Conservation (phyloP, 2,888 invertebrate species). For the Tortrix viridana region DNA sequence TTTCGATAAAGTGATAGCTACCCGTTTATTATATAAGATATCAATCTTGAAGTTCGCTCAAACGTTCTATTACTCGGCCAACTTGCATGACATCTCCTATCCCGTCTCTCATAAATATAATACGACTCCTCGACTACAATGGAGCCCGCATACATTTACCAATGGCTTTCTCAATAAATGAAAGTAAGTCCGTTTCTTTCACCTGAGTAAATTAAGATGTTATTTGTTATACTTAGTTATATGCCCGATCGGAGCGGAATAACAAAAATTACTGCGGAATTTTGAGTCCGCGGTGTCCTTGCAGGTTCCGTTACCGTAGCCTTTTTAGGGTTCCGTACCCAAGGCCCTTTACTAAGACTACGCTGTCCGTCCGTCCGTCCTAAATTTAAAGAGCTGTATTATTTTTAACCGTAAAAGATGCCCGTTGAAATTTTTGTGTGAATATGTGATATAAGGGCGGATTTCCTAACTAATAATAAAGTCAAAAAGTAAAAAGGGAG, state of each 20-base stretch:
- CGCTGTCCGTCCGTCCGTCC: no score
- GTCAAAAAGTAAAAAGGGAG: no score
- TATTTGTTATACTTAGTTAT: slow-evolving; percentile 27
- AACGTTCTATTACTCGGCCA: no score
- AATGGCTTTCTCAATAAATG: slow-evolving; percentile 55
- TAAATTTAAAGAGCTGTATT: no score
- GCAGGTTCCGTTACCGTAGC: background rate
- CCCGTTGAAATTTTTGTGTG: no score
- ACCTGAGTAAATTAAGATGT: slow-evolving; percentile 36
- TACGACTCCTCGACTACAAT: slow-evolving; percentile 51
- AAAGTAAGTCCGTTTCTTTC: slow-evolving; percentile 54
- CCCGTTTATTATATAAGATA: no score
- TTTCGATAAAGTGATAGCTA: no score
- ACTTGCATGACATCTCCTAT: slow-evolving; percentile 13
- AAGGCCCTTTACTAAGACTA: no score
- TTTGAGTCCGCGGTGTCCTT: slow-evolving; percentile 16
- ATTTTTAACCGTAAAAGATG: no score
- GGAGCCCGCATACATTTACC: slow-evolving; percentile 51
- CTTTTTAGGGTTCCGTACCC: background rate
- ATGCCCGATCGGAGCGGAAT: slow-evolving; percentile 26
- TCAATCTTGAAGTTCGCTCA: no score
- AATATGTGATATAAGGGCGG: no score
- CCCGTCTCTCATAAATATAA: slow-evolving; percentile 42
- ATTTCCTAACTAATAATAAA: no score
- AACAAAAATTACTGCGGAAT: slow-evolving; percentile 17